These are phyloP conservation scores for Protaetia brevitarsis DNA, from an alignment of 1,140 invertebrate species.

Conservation along the genomic window DNA sequence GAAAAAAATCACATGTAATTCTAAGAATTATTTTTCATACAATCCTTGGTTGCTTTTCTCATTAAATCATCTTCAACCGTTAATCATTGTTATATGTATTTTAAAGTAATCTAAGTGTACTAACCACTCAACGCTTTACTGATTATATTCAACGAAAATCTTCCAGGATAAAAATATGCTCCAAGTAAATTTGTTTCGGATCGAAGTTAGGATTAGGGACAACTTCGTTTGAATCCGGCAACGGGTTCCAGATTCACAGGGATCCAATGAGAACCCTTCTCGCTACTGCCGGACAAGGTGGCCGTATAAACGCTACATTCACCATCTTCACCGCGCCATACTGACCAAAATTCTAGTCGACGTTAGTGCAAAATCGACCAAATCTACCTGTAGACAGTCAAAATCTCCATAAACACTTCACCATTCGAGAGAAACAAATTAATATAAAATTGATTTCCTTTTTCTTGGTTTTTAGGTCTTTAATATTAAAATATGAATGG, in stretches of 20 bases:
- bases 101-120: slow-evolving; percentile 33
- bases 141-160: slow-evolving; percentile 76
- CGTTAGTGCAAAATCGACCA: slow-evolving; percentile 70
- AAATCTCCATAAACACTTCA: background rate
- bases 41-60: too few species aligned
- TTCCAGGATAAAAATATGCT: slow-evolving; percentile 75
- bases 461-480: too few species aligned
- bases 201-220: slow-evolving; percentile 55
- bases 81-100: too few species aligned
- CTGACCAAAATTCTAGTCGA: slow-evolving; percentile 62
- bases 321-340: slow-evolving; percentile 62
- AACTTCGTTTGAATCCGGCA: slow-evolving; percentile 56
- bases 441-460: too few species aligned
- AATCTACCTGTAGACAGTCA: slow-evolving; percentile 57
- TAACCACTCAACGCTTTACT: slow-evolving; percentile 75
- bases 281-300: slow-evolving; percentile 35
- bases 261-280: slow-evolving; percentile 54
- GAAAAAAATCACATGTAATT: too few species aligned
- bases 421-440: background rate
- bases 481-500: too few species aligned
- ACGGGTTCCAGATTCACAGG: slow-evolving; percentile 60
- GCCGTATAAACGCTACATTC: slow-evolving; percentile 49
- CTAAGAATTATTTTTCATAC: too few species aligned
- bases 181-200: slow-evolving; percentile 72
- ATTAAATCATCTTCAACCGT: too few species aligned